These are phyloP conservation scores for Habrosyne pyritoides DNA, from an alignment of 2,888 invertebrate species.

Conservation along the genomic window DNA sequence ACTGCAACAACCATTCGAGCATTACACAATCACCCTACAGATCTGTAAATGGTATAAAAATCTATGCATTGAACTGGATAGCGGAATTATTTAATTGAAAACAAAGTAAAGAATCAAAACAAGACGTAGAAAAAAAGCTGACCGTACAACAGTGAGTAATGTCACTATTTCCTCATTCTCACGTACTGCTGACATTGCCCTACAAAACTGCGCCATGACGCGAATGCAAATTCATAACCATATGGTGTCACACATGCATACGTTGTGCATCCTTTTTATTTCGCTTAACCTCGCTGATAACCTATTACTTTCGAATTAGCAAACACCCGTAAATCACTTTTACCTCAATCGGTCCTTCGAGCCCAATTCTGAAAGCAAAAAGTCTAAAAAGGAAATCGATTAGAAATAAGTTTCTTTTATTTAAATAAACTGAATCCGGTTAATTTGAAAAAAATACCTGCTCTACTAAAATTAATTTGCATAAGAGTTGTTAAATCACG, in stretches of 20 bases:
- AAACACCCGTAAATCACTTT: not conserved
- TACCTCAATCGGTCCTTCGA: not conserved
- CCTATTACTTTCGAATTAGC: not conserved
- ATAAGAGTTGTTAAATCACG: constrained; percentile 7
- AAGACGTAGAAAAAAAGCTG: not conserved
- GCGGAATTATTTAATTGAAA: not conserved
- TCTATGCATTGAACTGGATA: too few relatives aligned
- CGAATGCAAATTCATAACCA: constrained; percentile 19
- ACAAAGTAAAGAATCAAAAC: not conserved
- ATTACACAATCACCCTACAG: too few relatives aligned
- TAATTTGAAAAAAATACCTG: not conserved
- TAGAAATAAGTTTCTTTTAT: not conserved
- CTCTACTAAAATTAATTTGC: constrained; percentile 1
- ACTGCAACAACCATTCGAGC: too few relatives aligned
- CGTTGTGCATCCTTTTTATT: constrained; percentile 12
- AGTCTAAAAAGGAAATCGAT: not conserved
- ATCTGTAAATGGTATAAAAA: too few relatives aligned
- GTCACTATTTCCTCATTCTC: constrained; percentile 33
- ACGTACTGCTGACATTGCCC: constrained; percentile 51
- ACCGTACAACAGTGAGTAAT: constrained; percentile 5
- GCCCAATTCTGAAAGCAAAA: not conserved
- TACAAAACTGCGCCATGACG: constrained; percentile 35
- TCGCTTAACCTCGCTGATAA: not conserved
- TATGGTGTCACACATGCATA: constrained; percentile 26
- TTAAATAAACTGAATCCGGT: not conserved